These are phyloP conservation scores for Eunapius fragilis DNA, from an alignment of 37 sponge, comb jelly and placozoan species.

Conservation along the genomic window DNA sequence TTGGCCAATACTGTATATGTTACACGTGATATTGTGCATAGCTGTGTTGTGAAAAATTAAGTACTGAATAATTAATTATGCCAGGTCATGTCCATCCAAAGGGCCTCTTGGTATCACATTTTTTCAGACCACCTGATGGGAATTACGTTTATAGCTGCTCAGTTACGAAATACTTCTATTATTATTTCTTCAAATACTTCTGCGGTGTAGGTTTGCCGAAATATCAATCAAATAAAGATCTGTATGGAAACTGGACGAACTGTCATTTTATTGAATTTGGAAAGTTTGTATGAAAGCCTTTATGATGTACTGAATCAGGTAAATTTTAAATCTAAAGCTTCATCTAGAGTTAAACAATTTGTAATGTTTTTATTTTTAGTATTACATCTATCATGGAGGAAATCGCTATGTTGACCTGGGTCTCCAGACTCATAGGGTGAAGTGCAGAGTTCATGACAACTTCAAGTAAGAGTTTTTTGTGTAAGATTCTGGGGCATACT, in stretches of 20 bases:
- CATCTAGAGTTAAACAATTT: slow-evolving; percentile 3
- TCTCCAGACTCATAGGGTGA: slow-evolving; percentile 85
- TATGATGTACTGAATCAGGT: slow-evolving; percentile 95
- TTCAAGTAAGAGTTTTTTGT: slow-evolving; percentile 63
- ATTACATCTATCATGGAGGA: slow-evolving; percentile 66
- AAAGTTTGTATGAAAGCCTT: slow-evolving; percentile 94
- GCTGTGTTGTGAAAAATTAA: too few species aligned
- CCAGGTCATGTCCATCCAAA: too few species aligned
- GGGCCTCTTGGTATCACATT: too few species aligned
- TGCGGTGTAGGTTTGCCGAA: slow-evolving; percentile 72
- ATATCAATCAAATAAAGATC: slow-evolving; percentile 93
- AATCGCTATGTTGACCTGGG: slow-evolving; percentile 90
- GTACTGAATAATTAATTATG: too few species aligned
- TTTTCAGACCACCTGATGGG: too few species aligned
- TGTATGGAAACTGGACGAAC: slow-evolving; percentile 94
- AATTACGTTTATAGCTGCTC: too few species aligned
- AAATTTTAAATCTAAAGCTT: neutral
- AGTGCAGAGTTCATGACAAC: slow-evolving; percentile 81
- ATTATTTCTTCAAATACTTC: too few species aligned
- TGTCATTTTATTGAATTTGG: slow-evolving; percentile 91
- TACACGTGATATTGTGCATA: too few species aligned
- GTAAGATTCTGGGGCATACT: neutral
- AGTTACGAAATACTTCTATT: too few species aligned
- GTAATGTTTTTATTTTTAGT: slow-evolving; percentile 30
- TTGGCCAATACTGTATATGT: too few species aligned